These are phyloP conservation scores for Entomyzon cyanotis DNA, from an alignment of 2,113 vertebrate genomes.

Conservation along the genomic window DNA sequence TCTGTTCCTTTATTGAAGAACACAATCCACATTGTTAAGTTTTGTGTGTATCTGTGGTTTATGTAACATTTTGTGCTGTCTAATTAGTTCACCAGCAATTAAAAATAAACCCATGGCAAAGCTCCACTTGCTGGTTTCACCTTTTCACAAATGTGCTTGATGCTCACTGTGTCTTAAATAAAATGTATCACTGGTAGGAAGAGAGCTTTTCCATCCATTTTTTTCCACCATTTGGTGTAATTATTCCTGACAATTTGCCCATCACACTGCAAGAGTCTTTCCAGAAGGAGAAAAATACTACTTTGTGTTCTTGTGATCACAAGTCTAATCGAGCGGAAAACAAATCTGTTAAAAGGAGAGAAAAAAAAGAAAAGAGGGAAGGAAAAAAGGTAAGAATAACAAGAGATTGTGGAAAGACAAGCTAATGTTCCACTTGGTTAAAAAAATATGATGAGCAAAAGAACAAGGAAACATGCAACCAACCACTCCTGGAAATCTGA, in stretches of 20 bases:
- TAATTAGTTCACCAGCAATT: conserved; percentile 77
- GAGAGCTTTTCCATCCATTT: conserved; percentile 46
- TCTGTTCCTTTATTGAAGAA: conserved; percentile 31
- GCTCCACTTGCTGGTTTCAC: conserved; percentile 72
- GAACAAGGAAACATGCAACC: conserved; percentile 34
- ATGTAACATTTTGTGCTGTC: conserved; percentile 57
- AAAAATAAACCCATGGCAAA: conserved; percentile 75
- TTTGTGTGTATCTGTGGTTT: conserved; percentile 7
- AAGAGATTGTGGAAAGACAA: conserved; percentile 35
- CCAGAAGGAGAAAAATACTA: conserved; percentile 80
- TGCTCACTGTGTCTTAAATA: conserved; percentile 67
- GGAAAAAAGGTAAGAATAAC: background rate
- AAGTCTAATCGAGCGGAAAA: conserved; percentile 81
- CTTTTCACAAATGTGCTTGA: conserved; percentile 61
- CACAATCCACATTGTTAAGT: conserved; percentile 19
- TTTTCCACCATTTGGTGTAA: conserved; percentile 72
- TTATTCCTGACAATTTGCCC: conserved; percentile 83
- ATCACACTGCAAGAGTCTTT: conserved; percentile 71
- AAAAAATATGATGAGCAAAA: conserved; percentile 46
- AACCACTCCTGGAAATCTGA: background rate
- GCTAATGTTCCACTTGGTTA: conserved; percentile 56
- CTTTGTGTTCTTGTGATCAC: conserved; percentile 77
- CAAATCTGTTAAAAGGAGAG: conserved; percentile 74
- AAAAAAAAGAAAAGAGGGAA: background rate
- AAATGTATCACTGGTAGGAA: conserved; percentile 65